Evolutionary conservation across 2,797 vertebrate genomes (phyloP).

Genomic region (Melanotaenia maccullochi): DNA sequence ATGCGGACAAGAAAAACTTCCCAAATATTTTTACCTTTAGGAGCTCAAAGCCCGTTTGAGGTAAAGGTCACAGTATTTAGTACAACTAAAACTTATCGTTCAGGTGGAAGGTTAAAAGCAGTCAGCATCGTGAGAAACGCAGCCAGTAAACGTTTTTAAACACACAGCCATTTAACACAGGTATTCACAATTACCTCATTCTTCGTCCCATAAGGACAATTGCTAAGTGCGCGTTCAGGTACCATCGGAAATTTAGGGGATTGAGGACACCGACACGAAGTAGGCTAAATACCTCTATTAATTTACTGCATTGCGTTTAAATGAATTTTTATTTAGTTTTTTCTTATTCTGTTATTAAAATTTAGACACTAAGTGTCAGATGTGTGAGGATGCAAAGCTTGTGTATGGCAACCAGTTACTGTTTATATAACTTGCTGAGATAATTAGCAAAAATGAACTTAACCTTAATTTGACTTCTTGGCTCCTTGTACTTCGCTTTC

Average conservation of each 20-base stretch:
- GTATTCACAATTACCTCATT: constrained; percentile 43
- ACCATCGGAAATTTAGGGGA: constrained; percentile 5
- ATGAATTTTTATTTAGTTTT: not conserved
- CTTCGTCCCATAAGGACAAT: not conserved
- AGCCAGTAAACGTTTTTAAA: not conserved
- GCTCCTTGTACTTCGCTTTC: not conserved
- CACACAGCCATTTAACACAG: constrained; percentile 12
- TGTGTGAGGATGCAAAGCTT: not conserved
- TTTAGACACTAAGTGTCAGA: not conserved
- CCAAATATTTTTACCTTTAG: not conserved
- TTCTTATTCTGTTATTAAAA: not conserved
- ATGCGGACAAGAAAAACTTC: constrained; percentile 5
- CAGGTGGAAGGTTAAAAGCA: not conserved
- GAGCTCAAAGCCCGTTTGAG: not conserved
- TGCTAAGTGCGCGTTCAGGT: constrained; percentile 36
- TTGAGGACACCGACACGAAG: accelerated
- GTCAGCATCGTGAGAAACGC: not conserved
- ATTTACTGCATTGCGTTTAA: not conserved
- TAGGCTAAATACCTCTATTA: not conserved
- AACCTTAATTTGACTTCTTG: not conserved
- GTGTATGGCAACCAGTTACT: not conserved
- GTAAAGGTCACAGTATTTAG: not conserved
- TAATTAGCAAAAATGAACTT: constrained; percentile 7
- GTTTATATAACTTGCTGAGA: not conserved
- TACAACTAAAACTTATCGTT: constrained; percentile 19